phyloP scores from a whole-genome alignment of 2,797 vertebrate species.

The Falco columbarius region DNA sequence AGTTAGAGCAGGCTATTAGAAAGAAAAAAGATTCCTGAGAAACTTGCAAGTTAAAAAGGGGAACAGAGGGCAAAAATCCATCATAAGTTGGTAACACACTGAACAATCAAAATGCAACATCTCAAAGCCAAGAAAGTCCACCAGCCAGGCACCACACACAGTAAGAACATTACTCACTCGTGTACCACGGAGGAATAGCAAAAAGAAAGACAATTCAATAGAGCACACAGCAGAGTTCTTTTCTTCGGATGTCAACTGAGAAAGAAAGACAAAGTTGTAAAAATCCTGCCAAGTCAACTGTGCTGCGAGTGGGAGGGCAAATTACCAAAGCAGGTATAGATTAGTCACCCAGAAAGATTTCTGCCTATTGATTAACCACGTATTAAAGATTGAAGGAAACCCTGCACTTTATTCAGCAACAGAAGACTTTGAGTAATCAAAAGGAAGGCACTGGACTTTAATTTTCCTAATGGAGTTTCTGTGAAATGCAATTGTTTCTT shows the following conservation, averaged over 20 bases:
- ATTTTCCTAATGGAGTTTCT: not conserved
- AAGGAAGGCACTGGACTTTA: not conserved
- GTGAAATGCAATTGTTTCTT: not conserved
- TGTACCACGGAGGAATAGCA: not conserved
- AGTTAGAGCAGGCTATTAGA: not conserved
- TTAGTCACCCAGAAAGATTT: not conserved
- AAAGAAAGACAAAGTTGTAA: slow-evolving; percentile 32
- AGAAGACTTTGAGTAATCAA: not conserved
- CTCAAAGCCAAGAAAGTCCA: not conserved
- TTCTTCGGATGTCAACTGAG: slow-evolving; percentile 47
- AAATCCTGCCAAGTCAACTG: not conserved
- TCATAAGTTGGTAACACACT: not conserved
- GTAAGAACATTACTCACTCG: slow-evolving; percentile 44
- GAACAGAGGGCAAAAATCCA: not conserved
- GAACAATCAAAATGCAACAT: not conserved
- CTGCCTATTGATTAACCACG: not conserved
- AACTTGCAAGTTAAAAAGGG: not conserved
- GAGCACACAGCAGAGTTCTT: slow-evolving; percentile 64
- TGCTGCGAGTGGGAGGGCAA: not conserved
- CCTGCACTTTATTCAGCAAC: not conserved
- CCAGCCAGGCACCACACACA: slow-evolving; percentile 37
- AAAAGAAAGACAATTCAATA: slow-evolving; percentile 36
- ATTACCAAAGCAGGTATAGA: not conserved
- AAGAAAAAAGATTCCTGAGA: not conserved
- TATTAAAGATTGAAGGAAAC: not conserved